These are phyloP conservation scores for Piaya cayana DNA, from an alignment of 2,113 vertebrate species.

Conservation along the genomic window DNA sequence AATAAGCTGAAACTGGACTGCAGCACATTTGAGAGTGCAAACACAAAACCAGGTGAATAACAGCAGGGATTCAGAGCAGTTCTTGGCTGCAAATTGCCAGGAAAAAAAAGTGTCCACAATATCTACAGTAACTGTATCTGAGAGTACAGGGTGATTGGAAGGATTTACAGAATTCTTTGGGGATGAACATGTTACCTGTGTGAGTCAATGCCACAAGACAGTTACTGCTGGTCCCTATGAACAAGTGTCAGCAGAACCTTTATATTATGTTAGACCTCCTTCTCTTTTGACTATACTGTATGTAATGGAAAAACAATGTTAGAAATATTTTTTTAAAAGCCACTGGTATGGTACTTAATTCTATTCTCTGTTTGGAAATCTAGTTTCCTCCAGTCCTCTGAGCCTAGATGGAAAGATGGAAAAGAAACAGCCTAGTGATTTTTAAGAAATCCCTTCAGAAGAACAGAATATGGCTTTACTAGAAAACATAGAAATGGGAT, in stretches of 20 bases:
- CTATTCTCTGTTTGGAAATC: not conserved
- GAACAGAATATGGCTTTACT: not conserved
- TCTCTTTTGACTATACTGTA: not conserved
- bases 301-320: not conserved
- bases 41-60: not conserved
- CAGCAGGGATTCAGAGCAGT: not conserved
- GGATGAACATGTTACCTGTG: not conserved
- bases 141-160: not conserved
- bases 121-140: not conserved
- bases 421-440: not conserved
- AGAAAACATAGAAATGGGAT: slow-evolving; percentile 41
- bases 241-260: not conserved
- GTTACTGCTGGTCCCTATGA: not conserved
- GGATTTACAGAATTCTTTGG: not conserved
- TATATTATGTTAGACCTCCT: not conserved
- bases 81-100: not conserved
- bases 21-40: not conserved
- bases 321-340: not conserved
- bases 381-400: not conserved
- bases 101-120: not conserved
- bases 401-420: not conserved
- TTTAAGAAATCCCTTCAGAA: slow-evolving; percentile 23
- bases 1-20: not conserved
- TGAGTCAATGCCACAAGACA: not conserved
- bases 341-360: not conserved